A percentile compares a stretch with the other conserved stretches of the same genome.
Evolutionary conservation across 2,888 invertebrate species (phyloP).

Genomic region (Coleophora deauratella): DNA sequence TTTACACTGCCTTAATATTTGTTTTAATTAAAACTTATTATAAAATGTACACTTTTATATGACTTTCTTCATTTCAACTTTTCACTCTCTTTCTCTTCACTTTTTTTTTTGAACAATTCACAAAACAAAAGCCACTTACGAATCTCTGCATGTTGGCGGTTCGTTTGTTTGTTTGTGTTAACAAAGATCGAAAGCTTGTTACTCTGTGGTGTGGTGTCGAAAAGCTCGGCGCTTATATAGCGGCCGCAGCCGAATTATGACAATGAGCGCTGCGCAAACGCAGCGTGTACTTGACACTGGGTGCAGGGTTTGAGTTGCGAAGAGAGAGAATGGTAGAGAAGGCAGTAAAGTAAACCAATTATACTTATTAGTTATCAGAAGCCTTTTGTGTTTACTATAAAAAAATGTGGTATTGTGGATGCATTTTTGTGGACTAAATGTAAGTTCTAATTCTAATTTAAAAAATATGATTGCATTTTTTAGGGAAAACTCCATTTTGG

Average conservation of each 20-base stretch:
- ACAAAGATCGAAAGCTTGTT: too few relatives aligned
- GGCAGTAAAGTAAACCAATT: conserved; percentile 22
- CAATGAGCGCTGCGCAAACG: conserved; percentile 37
- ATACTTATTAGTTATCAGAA: too few relatives aligned
- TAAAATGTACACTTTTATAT: too few relatives aligned
- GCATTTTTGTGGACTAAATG: not conserved
- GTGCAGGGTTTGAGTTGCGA: not conserved
- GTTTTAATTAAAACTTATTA: too few relatives aligned
- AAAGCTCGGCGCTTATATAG: conserved; percentile 42
- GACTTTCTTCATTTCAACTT: too few relatives aligned
- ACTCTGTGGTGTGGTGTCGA: too few relatives aligned
- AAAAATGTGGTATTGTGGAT: conserved; percentile 28
- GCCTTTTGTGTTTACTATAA: conserved; percentile 19
- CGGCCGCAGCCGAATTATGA: conserved; percentile 37
- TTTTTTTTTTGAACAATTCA: not conserved
- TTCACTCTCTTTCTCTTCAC: not conserved
- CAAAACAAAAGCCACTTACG: conserved; percentile 38
- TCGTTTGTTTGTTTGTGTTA: conserved; percentile 20
- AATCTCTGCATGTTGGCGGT: conserved; percentile 52
- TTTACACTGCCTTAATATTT: too few relatives aligned
- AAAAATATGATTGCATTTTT: too few relatives aligned
- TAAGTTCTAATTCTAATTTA: too few relatives aligned
- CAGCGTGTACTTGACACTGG: conserved; percentile 42
- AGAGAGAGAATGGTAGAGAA: conserved; percentile 1
- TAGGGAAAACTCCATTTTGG: too few relatives aligned